Percentiles rank a stretch among this genome's conserved stretches.
These are phyloP conservation scores for Zele albiditarsus DNA, from an alignment of 2,888 invertebrate species.

Conservation along the genomic window DNA sequence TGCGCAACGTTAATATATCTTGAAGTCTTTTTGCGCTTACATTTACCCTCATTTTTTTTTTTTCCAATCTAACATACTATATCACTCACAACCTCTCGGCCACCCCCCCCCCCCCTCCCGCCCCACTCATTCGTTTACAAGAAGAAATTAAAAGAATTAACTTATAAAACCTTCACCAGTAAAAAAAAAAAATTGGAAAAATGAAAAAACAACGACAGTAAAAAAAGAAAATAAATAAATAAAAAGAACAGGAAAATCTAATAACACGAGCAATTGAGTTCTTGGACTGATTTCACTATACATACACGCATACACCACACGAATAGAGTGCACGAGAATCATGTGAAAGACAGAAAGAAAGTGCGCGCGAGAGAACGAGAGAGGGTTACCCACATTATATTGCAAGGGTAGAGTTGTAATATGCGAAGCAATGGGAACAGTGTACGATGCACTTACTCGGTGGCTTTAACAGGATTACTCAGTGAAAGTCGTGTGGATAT, in stretches of 20 bases:
- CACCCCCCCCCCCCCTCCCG: neutral
- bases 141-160: neutral
- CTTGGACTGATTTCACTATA: neutral
- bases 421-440: slow-evolving; percentile 21
- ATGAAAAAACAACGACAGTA: neutral
- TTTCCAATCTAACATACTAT: neutral
- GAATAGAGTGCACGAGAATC: too few relatives aligned
- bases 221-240: neutral
- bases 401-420: slow-evolving; percentile 21
- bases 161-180: neutral
- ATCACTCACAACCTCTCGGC: neutral
- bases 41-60: slow-evolving; percentile 15
- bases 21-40: slow-evolving; percentile 19
- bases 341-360: neutral
- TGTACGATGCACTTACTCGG: slow-evolving; percentile 40
- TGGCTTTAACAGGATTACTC: slow-evolving; percentile 42
- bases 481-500: slow-evolving; percentile 45
- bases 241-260: neutral
- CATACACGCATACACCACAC: neutral
- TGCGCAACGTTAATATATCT: neutral
- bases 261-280: neutral
- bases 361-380: neutral
- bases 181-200: neutral
- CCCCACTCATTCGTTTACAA: neutral
- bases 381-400: slow-evolving; percentile 1